Evolutionary conservation across 2,888 invertebrate species (phyloP).

Genomic region (Eupithecia inturbata): DNA sequence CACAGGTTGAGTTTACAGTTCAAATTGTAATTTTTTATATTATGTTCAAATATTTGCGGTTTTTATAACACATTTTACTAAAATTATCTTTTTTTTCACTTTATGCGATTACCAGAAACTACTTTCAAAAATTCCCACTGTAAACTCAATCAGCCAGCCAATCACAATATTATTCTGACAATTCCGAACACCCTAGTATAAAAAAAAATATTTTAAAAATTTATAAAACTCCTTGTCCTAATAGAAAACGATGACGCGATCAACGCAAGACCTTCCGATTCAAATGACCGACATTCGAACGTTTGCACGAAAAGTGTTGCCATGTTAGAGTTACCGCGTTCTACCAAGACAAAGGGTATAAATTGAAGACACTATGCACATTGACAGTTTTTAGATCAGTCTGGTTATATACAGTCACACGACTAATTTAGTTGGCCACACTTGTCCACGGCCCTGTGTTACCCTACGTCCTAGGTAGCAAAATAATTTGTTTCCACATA

Average conservation of each 20-base stretch:
- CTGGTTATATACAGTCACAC: constrained; percentile 38
- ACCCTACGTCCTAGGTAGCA: neutral
- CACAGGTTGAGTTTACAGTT: constrained; percentile 23
- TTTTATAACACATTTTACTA: neutral
- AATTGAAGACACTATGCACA: constrained; percentile 40
- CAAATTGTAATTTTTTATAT: neutral
- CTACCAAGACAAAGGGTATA: constrained; percentile 25
- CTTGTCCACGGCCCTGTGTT: neutral
- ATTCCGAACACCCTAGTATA: neutral
- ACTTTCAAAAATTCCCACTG: neutral
- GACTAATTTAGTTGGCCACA: constrained; percentile 26
- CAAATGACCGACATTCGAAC: neutral
- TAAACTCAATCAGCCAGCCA: constrained; percentile 13
- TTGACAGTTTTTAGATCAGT: constrained; percentile 39
- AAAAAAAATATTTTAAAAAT: neutral
- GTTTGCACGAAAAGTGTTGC: neutral
- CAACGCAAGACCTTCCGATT: neutral
- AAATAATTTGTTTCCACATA: neutral
- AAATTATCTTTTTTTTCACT: neutral
- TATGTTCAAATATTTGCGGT: neutral
- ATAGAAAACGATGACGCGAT: neutral
- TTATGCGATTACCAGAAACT: neutral
- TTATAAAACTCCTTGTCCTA: neutral
- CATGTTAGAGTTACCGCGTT: neutral
- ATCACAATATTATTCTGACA: constrained; percentile 8